Base-by-base conservation (phyloP, 2,888 invertebrate genomes). In the Cheilosia variabilis region DNA sequence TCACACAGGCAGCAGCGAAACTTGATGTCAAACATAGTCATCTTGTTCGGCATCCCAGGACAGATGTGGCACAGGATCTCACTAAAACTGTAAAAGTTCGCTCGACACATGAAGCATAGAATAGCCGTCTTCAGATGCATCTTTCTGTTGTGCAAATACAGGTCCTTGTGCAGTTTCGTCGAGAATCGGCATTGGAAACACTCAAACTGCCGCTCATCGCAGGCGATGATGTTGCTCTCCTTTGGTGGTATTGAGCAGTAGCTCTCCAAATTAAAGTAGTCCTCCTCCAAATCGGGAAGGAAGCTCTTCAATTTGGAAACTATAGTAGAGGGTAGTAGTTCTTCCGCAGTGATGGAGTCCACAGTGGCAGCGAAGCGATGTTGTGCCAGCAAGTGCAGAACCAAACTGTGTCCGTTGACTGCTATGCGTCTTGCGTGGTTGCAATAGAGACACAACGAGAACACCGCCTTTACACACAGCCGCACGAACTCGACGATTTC, bases 31-130 rank as follows among this genome's bases (percentile, higher is more conserved):
- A 90, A 90, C 3, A 90, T 86, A 5, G 89, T 88, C 2, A 89
- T 88, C 75, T 89, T 89, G 89, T 94, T 94, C 65, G 95, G 93
- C 87, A 93, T 92, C 63, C 97, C 97, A 22, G 97, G 97, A 92
- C 97, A 97, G 89, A 97, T 93, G 93, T 97, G 97, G 92, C 97
- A 97, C 87, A 97, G 93, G 83, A 97, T 93, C 92, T 97, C 97
- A 93, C 97, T 97, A 92, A 96, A 97, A 92, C 96, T 97, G 92
- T 95, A 96, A 93, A 97, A 97, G 90, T 96, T 96, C 41, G 95
- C 94, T 92, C 96, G 96, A 92, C 97, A 97, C 97, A 97, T 97
- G 88, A 96, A 95, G 93, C 97, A 97, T 87, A 96, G 92, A 77
- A 97, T 93, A 82, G 96, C 95, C 55, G 96, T 95, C 92, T 96